These are phyloP conservation scores for Nettapus auritus DNA, from an alignment of 2,113 vertebrate genomes.

Conservation along the genomic window DNA sequence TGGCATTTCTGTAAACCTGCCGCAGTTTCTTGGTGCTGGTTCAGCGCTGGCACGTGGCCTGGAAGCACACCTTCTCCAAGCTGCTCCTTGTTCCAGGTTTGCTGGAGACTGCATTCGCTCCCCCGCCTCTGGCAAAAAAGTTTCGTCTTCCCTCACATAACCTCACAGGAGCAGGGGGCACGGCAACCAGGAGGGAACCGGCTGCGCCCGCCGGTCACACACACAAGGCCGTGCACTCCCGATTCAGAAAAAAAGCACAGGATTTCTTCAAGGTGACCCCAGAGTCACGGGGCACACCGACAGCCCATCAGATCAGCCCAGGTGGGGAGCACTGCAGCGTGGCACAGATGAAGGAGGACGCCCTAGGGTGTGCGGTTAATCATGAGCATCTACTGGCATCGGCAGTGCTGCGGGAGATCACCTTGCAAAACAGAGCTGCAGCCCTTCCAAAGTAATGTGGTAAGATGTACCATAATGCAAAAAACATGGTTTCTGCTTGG, in stretches of 20 bases:
- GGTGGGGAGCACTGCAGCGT: neutral
- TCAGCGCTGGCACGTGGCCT: conserved; percentile 45
- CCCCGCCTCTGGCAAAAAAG: conserved; percentile 8
- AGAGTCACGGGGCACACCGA: neutral
- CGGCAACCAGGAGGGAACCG: neutral
- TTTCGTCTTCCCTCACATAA: conserved; percentile 34
- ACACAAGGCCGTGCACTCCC: accelerated
- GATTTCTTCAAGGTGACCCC: neutral
- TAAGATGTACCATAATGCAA: neutral
- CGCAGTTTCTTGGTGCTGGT: conserved; percentile 15
- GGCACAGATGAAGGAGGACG: neutral
- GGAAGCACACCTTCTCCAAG: conserved; percentile 60
- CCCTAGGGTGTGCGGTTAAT: neutral
- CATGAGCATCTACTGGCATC: neutral
- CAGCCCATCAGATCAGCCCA: neutral
- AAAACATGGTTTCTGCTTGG: neutral
- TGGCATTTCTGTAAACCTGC: conserved; percentile 65
- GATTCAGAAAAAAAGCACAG: neutral
- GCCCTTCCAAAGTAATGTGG: neutral
- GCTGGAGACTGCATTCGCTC: conserved; percentile 14
- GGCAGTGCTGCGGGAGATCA: neutral
- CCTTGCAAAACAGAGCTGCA: neutral
- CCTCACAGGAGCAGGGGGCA: neutral
- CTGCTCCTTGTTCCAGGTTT: conserved; percentile 36
- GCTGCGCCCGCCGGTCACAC: neutral